phyloP scores from a whole-genome alignment of 2,888 invertebrate species.

The Eristalis tenax region DNA sequence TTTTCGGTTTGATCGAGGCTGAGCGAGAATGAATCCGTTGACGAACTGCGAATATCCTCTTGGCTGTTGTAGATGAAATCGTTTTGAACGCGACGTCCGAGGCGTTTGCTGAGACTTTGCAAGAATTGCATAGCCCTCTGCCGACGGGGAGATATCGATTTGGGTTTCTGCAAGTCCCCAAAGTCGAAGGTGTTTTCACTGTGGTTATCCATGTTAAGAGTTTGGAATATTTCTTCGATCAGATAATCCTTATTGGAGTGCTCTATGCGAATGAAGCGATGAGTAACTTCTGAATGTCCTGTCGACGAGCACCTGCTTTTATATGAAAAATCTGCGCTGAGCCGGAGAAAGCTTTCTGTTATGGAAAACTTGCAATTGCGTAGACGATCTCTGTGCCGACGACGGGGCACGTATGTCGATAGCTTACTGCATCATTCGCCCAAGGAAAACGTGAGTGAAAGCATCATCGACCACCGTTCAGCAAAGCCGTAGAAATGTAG shows the following conservation, averaged over 20 bases:
- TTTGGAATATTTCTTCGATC: neutral
- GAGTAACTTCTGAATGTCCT: conserved; percentile 54
- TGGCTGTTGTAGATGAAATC: conserved; percentile 81
- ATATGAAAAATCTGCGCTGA: conserved; percentile 35
- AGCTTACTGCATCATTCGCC: conserved; percentile 2
- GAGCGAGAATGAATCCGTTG: conserved; percentile 79
- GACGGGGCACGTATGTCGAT: neutral
- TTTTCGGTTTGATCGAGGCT: conserved; percentile 77
- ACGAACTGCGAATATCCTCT: conserved; percentile 81
- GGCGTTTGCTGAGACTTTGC: conserved; percentile 65
- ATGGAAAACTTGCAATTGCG: conserved; percentile 47
- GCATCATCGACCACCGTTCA: conserved; percentile 47
- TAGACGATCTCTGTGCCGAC: conserved; percentile 39
- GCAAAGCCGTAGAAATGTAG: conserved; percentile 27
- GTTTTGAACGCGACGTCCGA: conserved; percentile 60
- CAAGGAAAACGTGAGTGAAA: conserved; percentile 53
- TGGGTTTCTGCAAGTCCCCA: conserved; percentile 57
- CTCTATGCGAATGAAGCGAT: conserved; percentile 43
- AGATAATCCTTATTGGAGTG: conserved; percentile 28
- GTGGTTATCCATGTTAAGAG: conserved; percentile 58
- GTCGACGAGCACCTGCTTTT: conserved; percentile 49
- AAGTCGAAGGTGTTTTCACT: conserved; percentile 56
- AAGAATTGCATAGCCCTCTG: conserved; percentile 69
- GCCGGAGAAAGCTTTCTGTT: conserved; percentile 31
- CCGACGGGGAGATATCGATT: conserved; percentile 65